Conservation (phyloP, 2,888 invertebrate genomes). For the Lycophotia porphyrea region DNA sequence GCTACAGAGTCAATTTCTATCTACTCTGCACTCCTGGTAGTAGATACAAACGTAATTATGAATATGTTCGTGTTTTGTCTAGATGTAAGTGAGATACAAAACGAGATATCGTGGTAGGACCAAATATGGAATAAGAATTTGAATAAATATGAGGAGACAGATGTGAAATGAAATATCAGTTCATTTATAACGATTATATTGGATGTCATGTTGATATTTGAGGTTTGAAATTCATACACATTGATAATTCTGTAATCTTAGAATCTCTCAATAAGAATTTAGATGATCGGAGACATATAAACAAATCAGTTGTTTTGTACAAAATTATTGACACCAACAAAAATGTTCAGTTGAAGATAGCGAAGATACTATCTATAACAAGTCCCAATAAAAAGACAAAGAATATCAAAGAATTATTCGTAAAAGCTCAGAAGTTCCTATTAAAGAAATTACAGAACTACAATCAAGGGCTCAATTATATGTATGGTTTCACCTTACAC, state of each 20-base stretch:
- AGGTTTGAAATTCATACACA: background rate
- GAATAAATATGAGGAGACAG: slow-evolving; percentile 15
- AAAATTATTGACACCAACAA: background rate
- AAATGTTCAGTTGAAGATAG: no score
- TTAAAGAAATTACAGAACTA: background rate
- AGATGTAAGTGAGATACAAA: background rate
- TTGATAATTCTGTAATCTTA: background rate
- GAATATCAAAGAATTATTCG: background rate
- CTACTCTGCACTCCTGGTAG: slow-evolving; percentile 36
- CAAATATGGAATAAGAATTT: slow-evolving; percentile 3
- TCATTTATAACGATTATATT: slow-evolving; percentile 10
- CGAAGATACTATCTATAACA: background rate
- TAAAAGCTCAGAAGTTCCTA: background rate
- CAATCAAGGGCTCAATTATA: no score
- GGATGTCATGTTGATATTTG: background rate
- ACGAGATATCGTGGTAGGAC: slow-evolving; percentile 17
- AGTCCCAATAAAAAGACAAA: background rate
- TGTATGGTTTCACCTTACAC: no score
- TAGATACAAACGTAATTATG: slow-evolving; percentile 37
- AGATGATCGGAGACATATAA: background rate
- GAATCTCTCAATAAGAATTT: background rate
- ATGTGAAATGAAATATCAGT: slow-evolving; percentile 20
- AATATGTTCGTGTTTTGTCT: slow-evolving; percentile 25
- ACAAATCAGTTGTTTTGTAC: background rate
- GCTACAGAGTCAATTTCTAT: slow-evolving; percentile 53